A percentile compares a stretch with the other conserved stretches of the same genome.
Evolutionary conservation across 2,113 vertebrate genomes (phyloP).

Genomic region (Zosterops pallidus): DNA sequence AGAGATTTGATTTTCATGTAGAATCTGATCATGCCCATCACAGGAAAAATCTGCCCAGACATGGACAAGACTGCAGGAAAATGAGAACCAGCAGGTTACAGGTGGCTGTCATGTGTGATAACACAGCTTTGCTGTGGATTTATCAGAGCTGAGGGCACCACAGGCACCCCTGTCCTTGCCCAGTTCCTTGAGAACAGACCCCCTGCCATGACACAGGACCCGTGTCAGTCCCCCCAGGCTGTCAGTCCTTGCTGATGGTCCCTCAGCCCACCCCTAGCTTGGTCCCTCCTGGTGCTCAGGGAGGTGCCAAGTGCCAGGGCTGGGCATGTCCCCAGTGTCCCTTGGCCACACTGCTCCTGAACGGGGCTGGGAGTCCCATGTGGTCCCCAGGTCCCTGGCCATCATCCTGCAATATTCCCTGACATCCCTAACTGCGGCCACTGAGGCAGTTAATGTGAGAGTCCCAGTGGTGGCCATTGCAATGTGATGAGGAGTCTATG

Average conservation of each 20-base stretch:
- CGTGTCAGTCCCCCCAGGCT: rapidly evolving
- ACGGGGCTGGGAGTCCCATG: rapidly evolving
- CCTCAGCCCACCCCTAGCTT: rapidly evolving
- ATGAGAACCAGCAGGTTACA: not conserved
- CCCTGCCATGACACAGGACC: rapidly evolving
- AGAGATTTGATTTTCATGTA: not conserved
- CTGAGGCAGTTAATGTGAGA: not conserved
- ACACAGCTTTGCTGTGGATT: not conserved
- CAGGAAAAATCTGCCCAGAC: not conserved
- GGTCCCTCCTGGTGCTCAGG: rapidly evolving
- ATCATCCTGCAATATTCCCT: not conserved
- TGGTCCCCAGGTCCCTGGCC: rapidly evolving
- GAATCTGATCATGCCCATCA: not conserved
- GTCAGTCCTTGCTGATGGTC: not conserved
- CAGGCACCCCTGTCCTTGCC: not conserved
- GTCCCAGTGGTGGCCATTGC: not conserved
- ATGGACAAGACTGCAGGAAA: not conserved
- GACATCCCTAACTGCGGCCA: not conserved
- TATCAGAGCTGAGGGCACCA: not conserved
- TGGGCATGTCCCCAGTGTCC: not conserved
- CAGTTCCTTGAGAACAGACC: not conserved
- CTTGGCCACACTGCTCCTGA: not conserved
- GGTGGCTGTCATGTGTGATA: rapidly evolving
- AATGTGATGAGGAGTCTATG: rapidly evolving
- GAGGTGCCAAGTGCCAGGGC: not conserved